Base-by-base conservation (phyloP, 2,113 vertebrate species). In the Tupaia tana region DNA sequence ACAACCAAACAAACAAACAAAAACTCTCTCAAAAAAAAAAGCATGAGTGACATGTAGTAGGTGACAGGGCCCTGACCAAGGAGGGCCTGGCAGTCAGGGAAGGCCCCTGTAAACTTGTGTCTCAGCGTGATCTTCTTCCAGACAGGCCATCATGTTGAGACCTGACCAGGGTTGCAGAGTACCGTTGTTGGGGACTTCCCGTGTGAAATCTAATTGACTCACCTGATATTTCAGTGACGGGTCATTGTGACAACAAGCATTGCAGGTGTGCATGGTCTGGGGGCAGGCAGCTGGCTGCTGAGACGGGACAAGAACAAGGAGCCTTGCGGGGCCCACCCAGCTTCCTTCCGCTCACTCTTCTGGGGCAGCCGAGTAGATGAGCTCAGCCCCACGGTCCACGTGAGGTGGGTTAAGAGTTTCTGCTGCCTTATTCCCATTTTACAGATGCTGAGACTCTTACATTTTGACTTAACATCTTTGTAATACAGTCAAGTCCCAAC, bases 151-250 rank as follows among this genome's bases (percentile, higher is more conserved):
- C 9, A 25, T 34, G 15, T 29, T 16, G 69, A 58, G 70, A 25
- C 34, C 29, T n/a, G 25, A 54, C 59, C 71, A 10, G 0, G 3
- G 1, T 0, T 1, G 6, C 31, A 22, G 20, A 25, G 43, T 56
- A 22, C 6, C 29, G 7, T 25, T 19, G 52, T 18, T 9, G n/a
- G 52, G 25, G 34, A 43, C 11, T 20, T 86, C 54, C 64, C 58
- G 16, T 6, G 11, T 79, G 64, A 56, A n/a, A 77, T 34, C 24
- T 27, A 91, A 89, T n/a, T 89, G 74, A 25, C 54, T 77, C 78
- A 24, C 82, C 89, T 78, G 85, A 52, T 58, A 75, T 43, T 87
- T 90, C 73, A 90, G 89, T 95, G 85, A 58, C n/a, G 1, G 1
- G 2, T 78, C n/a, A 78, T 82, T 27, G 20, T 64, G 66, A 75